phyloP scores from a whole-genome alignment of 2,888 invertebrate genomes.

The Parnassius orleans region DNA sequence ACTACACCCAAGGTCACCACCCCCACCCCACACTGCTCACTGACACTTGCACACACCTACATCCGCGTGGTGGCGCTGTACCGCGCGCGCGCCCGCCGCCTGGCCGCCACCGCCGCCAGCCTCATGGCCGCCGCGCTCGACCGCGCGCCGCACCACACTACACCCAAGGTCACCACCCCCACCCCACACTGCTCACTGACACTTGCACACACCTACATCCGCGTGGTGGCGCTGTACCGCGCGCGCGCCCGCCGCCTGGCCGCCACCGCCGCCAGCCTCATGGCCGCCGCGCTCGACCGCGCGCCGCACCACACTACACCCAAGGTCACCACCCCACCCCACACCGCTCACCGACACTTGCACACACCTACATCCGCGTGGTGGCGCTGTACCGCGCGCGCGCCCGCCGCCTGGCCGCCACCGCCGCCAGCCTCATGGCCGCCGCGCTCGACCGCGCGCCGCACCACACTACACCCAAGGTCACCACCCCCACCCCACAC shows the following conservation, averaged over 20 bases:
- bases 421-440: constrained; percentile 97
- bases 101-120: constrained; percentile 94
- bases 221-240: constrained; percentile 85
- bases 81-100: constrained; percentile 88
- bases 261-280: constrained; percentile 94
- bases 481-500: constrained; percentile 42
- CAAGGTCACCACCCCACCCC: constrained; percentile 83
- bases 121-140: constrained; percentile 97
- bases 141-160: constrained; percentile 89
- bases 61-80: constrained; percentile 83
- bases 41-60: too few relatives aligned
- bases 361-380: constrained; percentile 88
- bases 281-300: constrained; percentile 96
- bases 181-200: not conserved
- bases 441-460: constrained; percentile 94
- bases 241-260: constrained; percentile 90
- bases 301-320: constrained; percentile 90
- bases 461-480: constrained; percentile 90
- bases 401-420: constrained; percentile 90
- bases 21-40: too few relatives aligned
- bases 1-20: constrained; percentile 85
- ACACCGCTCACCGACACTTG: too few relatives aligned
- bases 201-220: too few relatives aligned
- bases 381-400: constrained; percentile 90
- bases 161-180: constrained; percentile 85